Percentiles rank a stretch among this genome's conserved stretches.
phyloP scores from a whole-genome alignment of 2,888 invertebrate species.

The Oeneis ivallda region DNA sequence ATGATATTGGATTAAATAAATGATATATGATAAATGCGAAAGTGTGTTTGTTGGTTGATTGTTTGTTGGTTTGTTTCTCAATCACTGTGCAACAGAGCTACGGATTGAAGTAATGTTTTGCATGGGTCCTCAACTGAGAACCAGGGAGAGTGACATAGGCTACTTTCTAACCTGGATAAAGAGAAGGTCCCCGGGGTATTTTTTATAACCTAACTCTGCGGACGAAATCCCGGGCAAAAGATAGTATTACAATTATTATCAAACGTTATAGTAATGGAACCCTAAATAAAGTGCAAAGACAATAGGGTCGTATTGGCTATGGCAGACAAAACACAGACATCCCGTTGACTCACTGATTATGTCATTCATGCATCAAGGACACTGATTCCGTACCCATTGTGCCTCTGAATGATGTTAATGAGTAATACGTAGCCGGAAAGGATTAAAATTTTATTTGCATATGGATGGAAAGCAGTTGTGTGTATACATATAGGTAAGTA shows the following conservation, averaged over 20 bases:
- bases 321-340: conserved; percentile 50
- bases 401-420: conserved; percentile 18
- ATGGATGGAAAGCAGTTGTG: conserved; percentile 4
- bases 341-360: conserved; percentile 57
- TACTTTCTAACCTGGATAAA: neutral
- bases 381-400: conserved; percentile 42
- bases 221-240: neutral
- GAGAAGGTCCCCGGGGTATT: neutral
- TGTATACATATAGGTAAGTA: neutral
- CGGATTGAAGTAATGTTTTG: neutral
- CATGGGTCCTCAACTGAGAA: neutral
- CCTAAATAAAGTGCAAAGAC: conserved; percentile 32
- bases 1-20: too few relatives aligned
- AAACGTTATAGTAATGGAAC: neutral
- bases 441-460: conserved; percentile 25
- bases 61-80: neutral
- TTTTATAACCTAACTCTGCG: neutral
- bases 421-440: conserved; percentile 26
- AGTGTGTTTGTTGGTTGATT: neutral
- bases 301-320: conserved; percentile 39
- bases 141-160: neutral
- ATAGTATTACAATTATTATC: neutral
- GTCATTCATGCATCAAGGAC: conserved; percentile 53
- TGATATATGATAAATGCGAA: too few relatives aligned
- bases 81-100: neutral